These are phyloP conservation scores for Drosophila cyrtoloma DNA, from an alignment of 2,888 invertebrate species.

Conservation along the genomic window DNA sequence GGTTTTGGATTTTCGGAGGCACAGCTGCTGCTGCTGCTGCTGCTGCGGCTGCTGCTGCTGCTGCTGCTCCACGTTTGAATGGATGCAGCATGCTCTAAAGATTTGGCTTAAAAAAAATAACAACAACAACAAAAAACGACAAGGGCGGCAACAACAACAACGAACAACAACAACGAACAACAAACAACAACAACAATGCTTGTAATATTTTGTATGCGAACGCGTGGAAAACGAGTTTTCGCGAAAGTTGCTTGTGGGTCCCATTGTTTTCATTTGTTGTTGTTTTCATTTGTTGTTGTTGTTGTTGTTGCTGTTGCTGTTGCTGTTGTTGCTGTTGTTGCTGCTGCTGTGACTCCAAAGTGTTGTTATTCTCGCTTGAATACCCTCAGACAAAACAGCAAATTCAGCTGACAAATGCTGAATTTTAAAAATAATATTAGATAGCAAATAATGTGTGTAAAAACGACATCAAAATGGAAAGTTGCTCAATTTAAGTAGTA, in stretches of 20 bases:
- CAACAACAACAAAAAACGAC: slow-evolving; percentile 36
- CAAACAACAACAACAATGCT: slow-evolving; percentile 28
- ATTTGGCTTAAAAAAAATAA: slow-evolving; percentile 56
- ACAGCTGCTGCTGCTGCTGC: slow-evolving; percentile 31
- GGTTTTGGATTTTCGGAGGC: slow-evolving; percentile 56
- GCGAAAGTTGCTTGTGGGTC: slow-evolving; percentile 70
- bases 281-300: background rate
- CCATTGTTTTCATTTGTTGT: slow-evolving; percentile 34
- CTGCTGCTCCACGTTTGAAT: slow-evolving; percentile 49
- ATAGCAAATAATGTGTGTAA: slow-evolving; percentile 1
- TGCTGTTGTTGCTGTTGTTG: background rate
- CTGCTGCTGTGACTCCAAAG: slow-evolving; percentile 16
- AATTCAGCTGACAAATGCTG: slow-evolving; percentile 23
- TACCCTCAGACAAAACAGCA: slow-evolving; percentile 10
- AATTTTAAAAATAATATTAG: slow-evolving; percentile 21
- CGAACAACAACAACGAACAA: slow-evolving; percentile 28
- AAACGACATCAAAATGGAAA: background rate
- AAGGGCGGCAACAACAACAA: slow-evolving; percentile 50
- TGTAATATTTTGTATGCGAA: slow-evolving; percentile 58
- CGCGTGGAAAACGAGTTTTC: slow-evolving; percentile 77
- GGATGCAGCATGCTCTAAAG: slow-evolving; percentile 56
- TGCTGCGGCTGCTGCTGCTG: slow-evolving; percentile 25
- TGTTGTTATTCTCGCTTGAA: slow-evolving; percentile 35
- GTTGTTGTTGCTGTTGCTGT: background rate
- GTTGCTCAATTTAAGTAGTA: background rate